Evolutionary conservation across 2,797 vertebrate genomes (phyloP).

Genomic region (Monodelphis domestica): DNA sequence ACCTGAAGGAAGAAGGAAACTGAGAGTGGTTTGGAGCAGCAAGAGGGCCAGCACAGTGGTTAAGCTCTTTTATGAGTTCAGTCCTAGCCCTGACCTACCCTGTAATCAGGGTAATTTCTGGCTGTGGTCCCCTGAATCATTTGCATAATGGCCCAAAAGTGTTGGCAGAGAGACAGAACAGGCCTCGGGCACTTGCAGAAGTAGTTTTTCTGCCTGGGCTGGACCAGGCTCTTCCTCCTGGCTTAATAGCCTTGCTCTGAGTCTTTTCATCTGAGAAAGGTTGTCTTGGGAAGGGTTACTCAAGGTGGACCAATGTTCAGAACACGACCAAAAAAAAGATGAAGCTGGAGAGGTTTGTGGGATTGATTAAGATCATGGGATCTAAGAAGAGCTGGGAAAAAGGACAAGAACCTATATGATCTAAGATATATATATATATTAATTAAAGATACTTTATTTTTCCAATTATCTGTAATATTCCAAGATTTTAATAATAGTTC

Average conservation of each 20-base stretch:
- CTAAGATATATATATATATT: too few species aligned
- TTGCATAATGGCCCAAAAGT: neutral
- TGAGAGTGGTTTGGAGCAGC: too few species aligned
- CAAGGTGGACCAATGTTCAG: neutral
- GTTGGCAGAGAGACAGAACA: neutral
- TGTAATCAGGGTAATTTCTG: neutral
- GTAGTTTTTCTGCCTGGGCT: conserved; percentile 44
- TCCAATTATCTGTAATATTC: too few species aligned
- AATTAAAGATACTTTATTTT: too few species aligned
- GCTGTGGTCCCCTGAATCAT: neutral
- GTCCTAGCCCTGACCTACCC: neutral
- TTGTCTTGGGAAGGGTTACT: conserved; percentile 22
- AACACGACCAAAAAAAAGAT: neutral
- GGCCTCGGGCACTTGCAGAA: neutral
- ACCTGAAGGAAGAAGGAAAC: neutral
- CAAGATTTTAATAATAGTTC: too few species aligned
- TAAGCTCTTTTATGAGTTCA: neutral
- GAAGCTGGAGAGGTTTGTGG: neutral
- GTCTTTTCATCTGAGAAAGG: conserved; percentile 57
- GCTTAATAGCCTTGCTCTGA: conserved; percentile 51
- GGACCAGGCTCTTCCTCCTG: conserved; percentile 60
- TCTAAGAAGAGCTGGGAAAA: too few species aligned
- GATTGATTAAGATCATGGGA: neutral
- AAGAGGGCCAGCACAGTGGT: neutral
- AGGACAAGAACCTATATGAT: too few species aligned